Evolutionary conservation across 2,797 vertebrate genomes (phyloP).

Genomic region (Argya squamiceps): DNA sequence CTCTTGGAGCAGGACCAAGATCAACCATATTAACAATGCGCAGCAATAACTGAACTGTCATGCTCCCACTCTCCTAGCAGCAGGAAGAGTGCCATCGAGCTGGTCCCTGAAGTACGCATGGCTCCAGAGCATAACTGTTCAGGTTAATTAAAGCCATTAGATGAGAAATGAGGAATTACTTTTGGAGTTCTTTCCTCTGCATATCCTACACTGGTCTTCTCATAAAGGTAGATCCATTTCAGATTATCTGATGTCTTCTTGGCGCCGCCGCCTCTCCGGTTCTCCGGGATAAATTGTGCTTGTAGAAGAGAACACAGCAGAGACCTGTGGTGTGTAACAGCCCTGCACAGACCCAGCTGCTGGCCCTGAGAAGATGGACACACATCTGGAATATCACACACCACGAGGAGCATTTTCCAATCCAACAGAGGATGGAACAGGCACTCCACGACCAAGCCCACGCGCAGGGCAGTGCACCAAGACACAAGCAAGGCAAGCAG

Average conservation of each 20-base stretch:
- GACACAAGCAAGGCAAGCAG: background rate
- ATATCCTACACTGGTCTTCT: background rate
- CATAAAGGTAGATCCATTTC: constrained; percentile 24
- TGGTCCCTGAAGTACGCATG: constrained; percentile 8
- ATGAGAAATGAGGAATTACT: constrained; percentile 51
- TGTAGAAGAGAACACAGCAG: background rate
- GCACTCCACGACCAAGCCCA: rapidly evolving
- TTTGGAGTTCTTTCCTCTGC: background rate
- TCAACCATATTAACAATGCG: constrained; percentile 76
- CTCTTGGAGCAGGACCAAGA: constrained; percentile 72
- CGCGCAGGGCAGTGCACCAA: background rate
- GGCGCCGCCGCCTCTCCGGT: background rate
- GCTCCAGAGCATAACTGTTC: constrained; percentile 49
- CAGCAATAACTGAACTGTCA: constrained; percentile 72
- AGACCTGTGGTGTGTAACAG: background rate
- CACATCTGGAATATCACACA: background rate
- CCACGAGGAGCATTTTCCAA: background rate
- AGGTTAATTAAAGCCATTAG: constrained; percentile 60
- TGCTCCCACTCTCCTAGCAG: constrained; percentile 29
- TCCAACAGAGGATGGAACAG: rapidly evolving
- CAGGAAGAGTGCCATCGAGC: constrained; percentile 30
- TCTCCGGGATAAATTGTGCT: constrained; percentile 15
- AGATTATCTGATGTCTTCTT: constrained; percentile 51
- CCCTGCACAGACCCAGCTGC: background rate
- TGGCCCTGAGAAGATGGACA: background rate